These are phyloP conservation scores for Pimephales promelas DNA, from an alignment of 2,113 vertebrate genomes.

Conservation along the genomic window DNA sequence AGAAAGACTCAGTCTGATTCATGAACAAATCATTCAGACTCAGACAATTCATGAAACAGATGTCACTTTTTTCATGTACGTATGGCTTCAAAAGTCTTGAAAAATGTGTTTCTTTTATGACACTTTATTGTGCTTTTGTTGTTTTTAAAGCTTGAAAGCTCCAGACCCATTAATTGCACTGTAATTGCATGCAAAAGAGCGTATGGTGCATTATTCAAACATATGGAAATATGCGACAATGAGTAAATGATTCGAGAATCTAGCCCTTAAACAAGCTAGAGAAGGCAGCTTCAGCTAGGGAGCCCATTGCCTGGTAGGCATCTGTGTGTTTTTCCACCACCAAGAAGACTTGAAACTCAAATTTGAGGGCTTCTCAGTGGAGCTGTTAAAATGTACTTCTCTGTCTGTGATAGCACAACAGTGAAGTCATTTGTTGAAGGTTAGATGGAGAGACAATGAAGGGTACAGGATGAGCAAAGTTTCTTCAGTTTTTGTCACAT, in stretches of 20 bases:
- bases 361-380: constrained; percentile 17
- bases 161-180: background rate
- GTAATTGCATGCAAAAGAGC: background rate
- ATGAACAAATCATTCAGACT: too few relatives aligned
- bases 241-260: background rate
- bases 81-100: too few relatives aligned
- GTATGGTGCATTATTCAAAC: background rate
- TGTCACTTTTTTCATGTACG: too few relatives aligned
- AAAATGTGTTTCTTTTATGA: background rate
- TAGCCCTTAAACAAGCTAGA: background rate
- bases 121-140: background rate
- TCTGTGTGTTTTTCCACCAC: constrained; percentile 23
- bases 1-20: too few relatives aligned
- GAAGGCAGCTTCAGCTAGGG: constrained; percentile 26
- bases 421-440: background rate
- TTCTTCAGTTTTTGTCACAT: constrained; percentile 15
- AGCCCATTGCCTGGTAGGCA: background rate
- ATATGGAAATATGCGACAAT: background rate
- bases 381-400: constrained; percentile 39
- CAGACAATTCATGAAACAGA: too few relatives aligned
- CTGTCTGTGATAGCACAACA: constrained; percentile 19
- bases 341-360: background rate
- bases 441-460: constrained; percentile 4
- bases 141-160: background rate
- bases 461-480: background rate